Percentiles rank a stretch among this genome's conserved stretches.
These are phyloP conservation scores for Calliscelio sp. DNA, from an alignment of 2,888 invertebrate genomes.

Conservation along the genomic window DNA sequence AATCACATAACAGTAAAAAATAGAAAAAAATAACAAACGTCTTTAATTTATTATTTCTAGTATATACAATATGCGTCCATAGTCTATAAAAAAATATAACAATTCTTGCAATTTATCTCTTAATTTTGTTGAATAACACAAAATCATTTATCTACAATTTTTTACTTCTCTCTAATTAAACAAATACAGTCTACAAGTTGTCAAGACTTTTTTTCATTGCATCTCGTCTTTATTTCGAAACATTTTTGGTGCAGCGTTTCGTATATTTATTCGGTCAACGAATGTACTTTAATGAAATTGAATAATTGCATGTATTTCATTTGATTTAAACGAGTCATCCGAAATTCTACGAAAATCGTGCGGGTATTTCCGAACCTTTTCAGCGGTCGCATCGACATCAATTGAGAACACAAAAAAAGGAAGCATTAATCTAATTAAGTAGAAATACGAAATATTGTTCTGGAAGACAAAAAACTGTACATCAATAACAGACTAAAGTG, in stretches of 20 bases:
- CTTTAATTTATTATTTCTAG: too few relatives aligned
- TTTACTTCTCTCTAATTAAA: too few relatives aligned
- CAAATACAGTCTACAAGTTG: not conserved
- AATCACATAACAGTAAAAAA: too few relatives aligned
- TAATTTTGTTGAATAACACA: not conserved
- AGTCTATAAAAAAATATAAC: too few relatives aligned
- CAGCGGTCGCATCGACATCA: not conserved
- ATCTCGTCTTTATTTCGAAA: not conserved
- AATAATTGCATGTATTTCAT: constrained; percentile 40
- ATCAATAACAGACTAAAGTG: constrained; percentile 1
- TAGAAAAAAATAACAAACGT: too few relatives aligned
- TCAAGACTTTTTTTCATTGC: constrained; percentile 2
- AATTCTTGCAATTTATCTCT: not conserved
- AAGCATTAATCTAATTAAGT: constrained; percentile 37
- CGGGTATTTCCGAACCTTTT: constrained; percentile 20
- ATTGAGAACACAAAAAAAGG: constrained; percentile 10
- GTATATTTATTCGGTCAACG: constrained; percentile 37
- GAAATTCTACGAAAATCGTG: constrained; percentile 32
- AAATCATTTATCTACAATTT: too few relatives aligned
- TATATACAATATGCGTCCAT: too few relatives aligned
- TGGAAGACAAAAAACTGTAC: constrained; percentile 11
- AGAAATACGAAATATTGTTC: constrained; percentile 18
- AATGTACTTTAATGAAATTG: constrained; percentile 44
- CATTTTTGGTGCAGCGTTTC: not conserved
- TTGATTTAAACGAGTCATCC: constrained; percentile 29